Evolutionary conservation across 2,888 invertebrate species (phyloP), one percentile per base, ranked within the genome.

Genomic region (Tenthredo amoena): DNA sequence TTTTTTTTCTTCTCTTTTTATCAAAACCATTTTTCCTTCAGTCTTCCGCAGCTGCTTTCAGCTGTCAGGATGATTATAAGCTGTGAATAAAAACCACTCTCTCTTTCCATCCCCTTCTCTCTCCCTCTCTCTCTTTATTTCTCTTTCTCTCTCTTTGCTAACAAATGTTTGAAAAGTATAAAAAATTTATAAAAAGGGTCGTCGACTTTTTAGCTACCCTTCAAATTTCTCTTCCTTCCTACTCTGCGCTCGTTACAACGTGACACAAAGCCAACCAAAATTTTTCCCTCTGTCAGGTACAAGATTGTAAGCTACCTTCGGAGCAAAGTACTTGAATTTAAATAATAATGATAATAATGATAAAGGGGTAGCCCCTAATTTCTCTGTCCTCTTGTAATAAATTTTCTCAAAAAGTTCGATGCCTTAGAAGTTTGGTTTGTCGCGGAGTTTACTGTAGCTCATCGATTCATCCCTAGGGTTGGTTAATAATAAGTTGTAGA

Each of bases 401-500:
- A 26, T 1, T 2, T 21, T n/a, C 26, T 0, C 12, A 15, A 47
- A 47, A 50, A 50, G 18, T 50, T 50, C n/a, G n/a, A 50, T 18
- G 50, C 18, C 18, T n/a, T 37, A 71, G 31, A 10, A 26, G 26
- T 21, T 62, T 26, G 71, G 71, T 5, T 71, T 71, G 71, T 71
- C 71, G 71, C 15, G n/a, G 6, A 71, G 71, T 71, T 71, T 71
- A 71, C 71, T 71, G 5, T 34, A 71, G 37, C 71, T 40, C 37
- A 71, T 40, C 34, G 71, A 71, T 40, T 71, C 71, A 40, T 71
- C 37, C 71, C 9, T n/a, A 31, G 71, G 71, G 34, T 71, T 71
- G n/a, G 71, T 71, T 40, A 71, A 71, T 71, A 71, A 71, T 71
- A 71, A 71, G 71, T 71, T 71, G 40, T 71, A 71, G 71, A 62